phyloP scores from a whole-genome alignment of 2,888 invertebrate species.

The Drosophila nr. perissopoda region DNA sequence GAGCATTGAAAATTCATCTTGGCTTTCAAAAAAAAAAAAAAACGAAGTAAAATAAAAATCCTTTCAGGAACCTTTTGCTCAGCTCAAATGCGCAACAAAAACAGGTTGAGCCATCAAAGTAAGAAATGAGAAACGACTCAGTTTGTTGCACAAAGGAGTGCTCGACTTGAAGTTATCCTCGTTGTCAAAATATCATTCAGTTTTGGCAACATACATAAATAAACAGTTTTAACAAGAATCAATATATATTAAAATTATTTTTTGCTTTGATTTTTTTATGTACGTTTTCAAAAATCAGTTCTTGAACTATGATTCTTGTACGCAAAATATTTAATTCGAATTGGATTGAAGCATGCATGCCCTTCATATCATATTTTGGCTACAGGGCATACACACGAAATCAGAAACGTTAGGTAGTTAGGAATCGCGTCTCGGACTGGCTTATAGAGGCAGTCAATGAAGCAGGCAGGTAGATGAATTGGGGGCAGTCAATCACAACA shows the following conservation, averaged over 20 bases:
- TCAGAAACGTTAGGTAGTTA: constrained; percentile 46
- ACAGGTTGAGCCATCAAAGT: constrained; percentile 58
- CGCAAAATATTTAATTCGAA: background rate
- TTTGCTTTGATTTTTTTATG: background rate
- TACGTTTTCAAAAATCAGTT: no score
- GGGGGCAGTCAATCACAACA: constrained; percentile 73
- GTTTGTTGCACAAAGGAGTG: background rate
- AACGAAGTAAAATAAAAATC: constrained; percentile 24
- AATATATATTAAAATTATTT: background rate
- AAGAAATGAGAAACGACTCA: constrained; percentile 6
- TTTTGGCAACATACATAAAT: background rate
- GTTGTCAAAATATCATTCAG: rapidly evolving
- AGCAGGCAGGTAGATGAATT: constrained; percentile 57
- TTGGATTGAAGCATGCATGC: background rate
- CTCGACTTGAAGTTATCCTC: constrained; percentile 4
- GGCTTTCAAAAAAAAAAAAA: constrained; percentile 23
- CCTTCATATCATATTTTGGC: background rate
- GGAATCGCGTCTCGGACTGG: constrained; percentile 24
- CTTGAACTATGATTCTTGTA: background rate
- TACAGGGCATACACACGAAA: constrained; percentile 13
- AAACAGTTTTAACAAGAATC: background rate
- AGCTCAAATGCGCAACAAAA: constrained; percentile 58
- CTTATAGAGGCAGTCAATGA: constrained; percentile 15
- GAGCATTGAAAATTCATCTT: constrained; percentile 27
- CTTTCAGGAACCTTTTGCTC: constrained; percentile 47